Percentiles rank a stretch among this genome's conserved stretches.
Evolutionary conservation across 37 sponge, comb jelly and placozoan genomes (phyloP).

Genomic region (Chondrilla cf. caribensis): DNA sequence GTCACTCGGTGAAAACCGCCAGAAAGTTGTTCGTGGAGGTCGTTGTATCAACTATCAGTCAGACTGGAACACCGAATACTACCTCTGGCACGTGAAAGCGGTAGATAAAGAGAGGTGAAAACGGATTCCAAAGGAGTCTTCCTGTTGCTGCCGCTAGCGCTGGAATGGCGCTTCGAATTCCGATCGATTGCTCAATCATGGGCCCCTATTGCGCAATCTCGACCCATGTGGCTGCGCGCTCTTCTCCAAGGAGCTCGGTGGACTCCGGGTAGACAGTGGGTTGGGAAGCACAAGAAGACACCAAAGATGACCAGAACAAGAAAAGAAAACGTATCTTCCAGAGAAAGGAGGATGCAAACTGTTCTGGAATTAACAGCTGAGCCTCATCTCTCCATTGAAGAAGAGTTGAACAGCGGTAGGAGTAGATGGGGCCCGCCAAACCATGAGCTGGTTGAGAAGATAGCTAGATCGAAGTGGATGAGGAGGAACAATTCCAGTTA

Average conservation of each 20-base stretch:
- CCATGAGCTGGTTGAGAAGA: background rate
- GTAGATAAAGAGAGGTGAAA: background rate
- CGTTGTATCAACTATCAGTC: no score
- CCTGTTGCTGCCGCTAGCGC: background rate
- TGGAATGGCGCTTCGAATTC: slow-evolving; percentile 9
- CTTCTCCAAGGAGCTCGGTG: slow-evolving; percentile 41
- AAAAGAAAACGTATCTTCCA: background rate
- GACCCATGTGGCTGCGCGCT: slow-evolving; percentile 38
- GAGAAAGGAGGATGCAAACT: background rate
- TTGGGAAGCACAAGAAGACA: slow-evolving; percentile 59
- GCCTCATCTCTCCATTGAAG: slow-evolving; percentile 50
- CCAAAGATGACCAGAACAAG: slow-evolving; percentile 54
- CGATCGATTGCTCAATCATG: background rate
- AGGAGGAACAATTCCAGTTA: background rate
- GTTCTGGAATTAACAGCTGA: slow-evolving; percentile 6
- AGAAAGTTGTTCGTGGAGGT: background rate
- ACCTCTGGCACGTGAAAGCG: background rate
- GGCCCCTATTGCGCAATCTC: background rate
- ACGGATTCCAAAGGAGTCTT: background rate
- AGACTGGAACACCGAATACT: background rate
- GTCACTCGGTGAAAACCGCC: background rate
- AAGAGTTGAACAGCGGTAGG: slow-evolving; percentile 42
- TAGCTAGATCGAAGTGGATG: background rate
- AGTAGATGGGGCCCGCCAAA: slow-evolving; percentile 18
- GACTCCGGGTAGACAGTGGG: slow-evolving; percentile 70